Conservation (phyloP, 2,888 invertebrate species). For the Glaucopsyche alexis region DNA sequence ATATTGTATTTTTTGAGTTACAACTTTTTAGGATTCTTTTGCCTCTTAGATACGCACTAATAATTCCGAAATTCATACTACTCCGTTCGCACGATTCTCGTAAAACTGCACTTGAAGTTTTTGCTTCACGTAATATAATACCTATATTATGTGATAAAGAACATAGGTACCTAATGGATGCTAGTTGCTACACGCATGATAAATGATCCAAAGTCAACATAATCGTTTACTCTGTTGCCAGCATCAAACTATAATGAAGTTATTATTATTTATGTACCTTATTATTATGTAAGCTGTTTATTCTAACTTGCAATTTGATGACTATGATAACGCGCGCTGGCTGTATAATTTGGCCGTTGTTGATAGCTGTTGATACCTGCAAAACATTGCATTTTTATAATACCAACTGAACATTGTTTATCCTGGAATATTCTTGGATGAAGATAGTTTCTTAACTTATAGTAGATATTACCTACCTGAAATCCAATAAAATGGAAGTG, state of each 20-base stretch:
- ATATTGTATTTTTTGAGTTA: no score
- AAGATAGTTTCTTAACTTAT: not conserved
- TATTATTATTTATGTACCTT: not conserved
- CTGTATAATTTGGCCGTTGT: no score
- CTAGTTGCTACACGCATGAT: constrained; percentile 18
- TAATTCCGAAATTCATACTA: no score
- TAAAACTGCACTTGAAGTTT: not conserved
- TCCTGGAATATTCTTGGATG: not conserved
- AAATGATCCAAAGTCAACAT: constrained; percentile 6
- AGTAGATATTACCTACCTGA: not conserved
- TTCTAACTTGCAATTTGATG: not conserved
- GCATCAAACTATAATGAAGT: constrained; percentile 25
- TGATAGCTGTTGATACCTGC: no score
- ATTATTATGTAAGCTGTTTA: not conserved
- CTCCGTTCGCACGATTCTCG: no score
- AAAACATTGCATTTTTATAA: not conserved
- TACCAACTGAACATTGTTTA: not conserved
- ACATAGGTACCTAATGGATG: constrained; percentile 21
- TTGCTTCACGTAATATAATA: no score
- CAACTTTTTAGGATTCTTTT: no score
- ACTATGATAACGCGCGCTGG: no score
- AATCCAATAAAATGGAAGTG: no score
- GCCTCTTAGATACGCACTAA: no score
- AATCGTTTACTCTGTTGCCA: not conserved
- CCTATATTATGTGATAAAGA: not conserved